These are phyloP conservation scores for Hymenochirus boettgeri DNA, from an alignment of 2,113 vertebrate genomes.

Conservation along the genomic window DNA sequence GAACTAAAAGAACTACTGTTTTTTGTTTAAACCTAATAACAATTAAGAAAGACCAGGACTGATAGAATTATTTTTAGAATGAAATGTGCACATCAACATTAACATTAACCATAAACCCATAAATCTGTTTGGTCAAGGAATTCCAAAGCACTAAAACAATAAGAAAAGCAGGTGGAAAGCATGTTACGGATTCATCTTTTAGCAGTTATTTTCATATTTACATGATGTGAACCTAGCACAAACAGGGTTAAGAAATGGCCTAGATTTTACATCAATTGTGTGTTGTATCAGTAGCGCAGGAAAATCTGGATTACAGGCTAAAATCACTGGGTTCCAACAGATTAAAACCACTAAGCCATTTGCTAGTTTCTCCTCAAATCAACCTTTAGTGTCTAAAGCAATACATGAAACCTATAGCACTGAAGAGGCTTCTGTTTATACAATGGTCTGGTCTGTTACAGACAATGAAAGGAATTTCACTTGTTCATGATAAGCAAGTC, in stretches of 20 bases:
- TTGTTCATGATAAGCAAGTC: too few relatives aligned
- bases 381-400: constrained; percentile 2
- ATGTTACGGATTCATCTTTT: too few relatives aligned
- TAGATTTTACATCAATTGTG: constrained; percentile 24
- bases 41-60: too few relatives aligned
- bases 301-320: constrained; percentile 13
- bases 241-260: constrained; percentile 24
- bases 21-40: too few relatives aligned
- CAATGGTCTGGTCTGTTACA: background rate
- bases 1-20: too few relatives aligned
- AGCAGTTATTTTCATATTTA: background rate
- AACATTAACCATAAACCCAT: too few relatives aligned
- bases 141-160: too few relatives aligned
- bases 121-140: too few relatives aligned
- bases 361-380: constrained; percentile 1
- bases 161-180: too few relatives aligned
- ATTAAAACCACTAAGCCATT: constrained; percentile 30
- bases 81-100: too few relatives aligned
- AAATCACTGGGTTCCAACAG: background rate
- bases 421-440: too few relatives aligned
- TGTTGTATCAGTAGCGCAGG: constrained; percentile 23
- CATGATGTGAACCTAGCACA: background rate
- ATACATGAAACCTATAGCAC: background rate
- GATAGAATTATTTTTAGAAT: too few relatives aligned
- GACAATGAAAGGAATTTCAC: background rate